Evolutionary conservation across 2,888 invertebrate species (phyloP), one percentile per base, ranked within the genome.

Genomic region (Seladonia tumulorum): DNA sequence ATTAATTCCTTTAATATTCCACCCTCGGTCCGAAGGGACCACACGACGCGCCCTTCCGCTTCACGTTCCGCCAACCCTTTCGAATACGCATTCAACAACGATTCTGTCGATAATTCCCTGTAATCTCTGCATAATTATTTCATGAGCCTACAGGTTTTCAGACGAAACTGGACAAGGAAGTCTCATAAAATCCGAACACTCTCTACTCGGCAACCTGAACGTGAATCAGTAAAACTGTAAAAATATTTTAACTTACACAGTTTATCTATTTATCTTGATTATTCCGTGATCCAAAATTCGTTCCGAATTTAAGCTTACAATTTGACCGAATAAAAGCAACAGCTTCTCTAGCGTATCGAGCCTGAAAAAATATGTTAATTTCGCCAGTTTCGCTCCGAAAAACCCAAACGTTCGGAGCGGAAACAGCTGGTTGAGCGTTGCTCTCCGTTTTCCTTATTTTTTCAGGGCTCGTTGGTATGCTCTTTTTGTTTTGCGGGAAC

Each of bases 1-100:
- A 71, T 76, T 84, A 86, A 66, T 84, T 70, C 47, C 79, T 49
- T 70, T 70, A 45, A 57, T 71, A 35, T 75, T 66, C 71, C 29
- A 39, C 39, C 4, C n/a, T n/a, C 53, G n/a, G 10, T 3, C 66
- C 35, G 3, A 8, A 29, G 35, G 4, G 8, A 7, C 35, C 18
- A 29, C 18, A 2, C 22, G 16, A 1, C 18, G 8, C 18, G 22
- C 35, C 66, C 22, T 22, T 66, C 35, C 35, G 63, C 25, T 25
- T 29, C 25, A 2, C 25, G 60, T 25, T 0, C 5, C 18, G 35
- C 8, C 29, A 14, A 5, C 60, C 25, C 66, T 66, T 35, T 66
- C 66, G 10, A 53, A 10, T 53, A 53, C 53, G n/a, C 53, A 53
- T 18, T 22, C 66, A 16, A 76, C 82, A 29, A 29, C 16, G 16